These are phyloP conservation scores for Montipora efflorescens DNA, from an alignment of 64 coral and sea anemone species.

Conservation along the genomic window DNA sequence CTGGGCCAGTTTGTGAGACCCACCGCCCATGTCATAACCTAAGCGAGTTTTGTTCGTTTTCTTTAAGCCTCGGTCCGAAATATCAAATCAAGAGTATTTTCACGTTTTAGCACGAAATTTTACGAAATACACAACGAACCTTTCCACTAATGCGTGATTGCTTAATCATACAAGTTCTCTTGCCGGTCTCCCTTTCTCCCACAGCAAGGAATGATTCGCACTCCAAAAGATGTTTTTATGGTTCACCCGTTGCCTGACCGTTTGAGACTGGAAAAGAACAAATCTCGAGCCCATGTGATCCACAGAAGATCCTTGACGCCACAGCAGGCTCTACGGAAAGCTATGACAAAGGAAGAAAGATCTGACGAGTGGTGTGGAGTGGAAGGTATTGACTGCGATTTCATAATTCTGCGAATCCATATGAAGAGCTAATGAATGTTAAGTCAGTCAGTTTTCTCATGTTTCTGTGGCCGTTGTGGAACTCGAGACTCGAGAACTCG, in stretches of 20 bases:
- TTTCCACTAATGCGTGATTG: too few species aligned
- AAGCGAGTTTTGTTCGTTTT: too few species aligned
- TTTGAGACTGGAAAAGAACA: constrained; percentile 39
- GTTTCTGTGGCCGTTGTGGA: too few species aligned
- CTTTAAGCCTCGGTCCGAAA: too few species aligned
- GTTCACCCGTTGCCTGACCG: constrained; percentile 54
- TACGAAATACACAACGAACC: background rate
- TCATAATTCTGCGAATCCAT: background rate
- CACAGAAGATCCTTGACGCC: constrained; percentile 34
- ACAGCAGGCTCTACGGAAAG: background rate
- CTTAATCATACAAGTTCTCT: background rate
- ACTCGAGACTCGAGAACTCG: too few species aligned
- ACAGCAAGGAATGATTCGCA: constrained; percentile 63
- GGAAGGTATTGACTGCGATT: constrained; percentile 15
- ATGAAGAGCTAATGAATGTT: background rate
- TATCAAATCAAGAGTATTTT: too few species aligned
- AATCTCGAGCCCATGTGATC: constrained; percentile 50
- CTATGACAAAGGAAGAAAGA: constrained; percentile 36
- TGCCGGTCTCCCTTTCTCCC: background rate
- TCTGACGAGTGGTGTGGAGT: constrained; percentile 63
- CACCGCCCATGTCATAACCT: too few species aligned
- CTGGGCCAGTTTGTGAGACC: too few species aligned
- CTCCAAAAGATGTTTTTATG: constrained; percentile 48
- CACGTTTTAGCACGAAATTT: too few species aligned
- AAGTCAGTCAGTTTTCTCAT: too few species aligned